phyloP scores from a whole-genome alignment of 1,140 invertebrate species.

The Conopomorpha cramerella region DNA sequence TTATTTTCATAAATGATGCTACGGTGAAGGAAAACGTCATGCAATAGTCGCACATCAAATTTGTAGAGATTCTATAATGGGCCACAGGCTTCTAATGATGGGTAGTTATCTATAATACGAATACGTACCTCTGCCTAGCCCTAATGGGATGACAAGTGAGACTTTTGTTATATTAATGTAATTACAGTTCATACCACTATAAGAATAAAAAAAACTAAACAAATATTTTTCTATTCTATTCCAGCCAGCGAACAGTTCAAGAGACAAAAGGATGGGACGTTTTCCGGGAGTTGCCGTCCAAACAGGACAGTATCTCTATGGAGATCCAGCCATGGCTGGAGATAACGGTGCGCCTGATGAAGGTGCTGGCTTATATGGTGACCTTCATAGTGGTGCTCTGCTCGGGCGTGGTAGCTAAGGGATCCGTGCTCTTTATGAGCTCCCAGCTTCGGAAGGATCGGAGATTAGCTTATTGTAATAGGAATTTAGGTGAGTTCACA shows the following conservation, averaged over 20 bases:
- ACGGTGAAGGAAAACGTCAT: too few relatives aligned
- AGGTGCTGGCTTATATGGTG: constrained; percentile 81
- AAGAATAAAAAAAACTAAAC: too few relatives aligned
- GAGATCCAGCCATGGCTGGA: constrained; percentile 85
- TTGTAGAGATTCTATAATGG: too few relatives aligned
- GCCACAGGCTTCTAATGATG: too few relatives aligned
- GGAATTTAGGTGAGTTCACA: constrained; percentile 74
- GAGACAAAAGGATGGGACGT: constrained; percentile 97
- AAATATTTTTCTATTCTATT: constrained; percentile 21
- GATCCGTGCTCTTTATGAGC: constrained; percentile 87
- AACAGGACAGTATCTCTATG: constrained; percentile 86
- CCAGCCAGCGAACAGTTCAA: constrained; percentile 79
- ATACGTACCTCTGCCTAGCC: too few relatives aligned
- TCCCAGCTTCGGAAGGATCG: constrained; percentile 80
- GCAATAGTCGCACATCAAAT: too few relatives aligned
- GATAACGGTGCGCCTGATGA: constrained; percentile 82
- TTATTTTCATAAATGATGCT: too few relatives aligned
- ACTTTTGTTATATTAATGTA: too few relatives aligned
- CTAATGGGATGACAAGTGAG: too few relatives aligned
- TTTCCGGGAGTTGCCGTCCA: constrained; percentile 86
- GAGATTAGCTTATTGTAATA: constrained; percentile 80
- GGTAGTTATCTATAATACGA: too few relatives aligned
- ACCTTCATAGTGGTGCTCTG: constrained; percentile 84
- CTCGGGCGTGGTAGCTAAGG: constrained; percentile 84
- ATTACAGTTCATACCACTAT: too few relatives aligned